Conservation (phyloP, 92 coral and sea anemone species). For the Epizoanthus stellaris region DNA sequence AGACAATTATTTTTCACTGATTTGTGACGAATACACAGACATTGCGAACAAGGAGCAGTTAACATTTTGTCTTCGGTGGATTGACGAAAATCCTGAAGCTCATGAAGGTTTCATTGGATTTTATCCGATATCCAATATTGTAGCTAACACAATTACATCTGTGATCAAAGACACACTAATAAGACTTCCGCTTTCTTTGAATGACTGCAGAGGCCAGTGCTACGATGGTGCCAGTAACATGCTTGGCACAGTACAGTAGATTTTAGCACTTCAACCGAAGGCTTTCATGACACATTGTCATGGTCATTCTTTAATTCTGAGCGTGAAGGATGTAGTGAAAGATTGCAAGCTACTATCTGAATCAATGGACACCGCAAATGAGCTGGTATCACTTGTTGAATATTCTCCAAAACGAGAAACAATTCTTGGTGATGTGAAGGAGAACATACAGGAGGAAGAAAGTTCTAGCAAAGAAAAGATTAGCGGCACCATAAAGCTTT, state of each 20-base stretch:
- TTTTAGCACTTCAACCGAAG: constrained; percentile 51
- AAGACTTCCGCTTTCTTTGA: constrained; percentile 23
- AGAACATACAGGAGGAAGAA: constrained; percentile 45
- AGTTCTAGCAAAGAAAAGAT: constrained; percentile 16
- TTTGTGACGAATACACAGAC: too few relatives aligned
- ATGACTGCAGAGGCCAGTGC: constrained; percentile 56
- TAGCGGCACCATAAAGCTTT: constrained; percentile 36
- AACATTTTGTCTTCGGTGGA: constrained; percentile 55
- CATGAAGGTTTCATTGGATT: constrained; percentile 55
- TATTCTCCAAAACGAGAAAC: constrained; percentile 55
- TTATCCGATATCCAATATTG: constrained; percentile 50
- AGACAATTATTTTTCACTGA: too few relatives aligned
- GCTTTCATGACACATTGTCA: constrained; percentile 48
- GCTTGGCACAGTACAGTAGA: constrained; percentile 41
- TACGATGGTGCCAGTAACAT: constrained; percentile 64
- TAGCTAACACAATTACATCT: constrained; percentile 12
- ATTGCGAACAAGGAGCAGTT: constrained; percentile 9
- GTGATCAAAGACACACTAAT: constrained; percentile 19
- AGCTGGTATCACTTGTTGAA: constrained; percentile 42
- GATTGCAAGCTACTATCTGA: too few relatives aligned
- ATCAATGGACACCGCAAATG: constrained; percentile 19
- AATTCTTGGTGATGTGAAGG: constrained; percentile 38
- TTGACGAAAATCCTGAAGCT: constrained; percentile 33
- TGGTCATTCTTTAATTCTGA: constrained; percentile 9
- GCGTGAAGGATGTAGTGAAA: too few relatives aligned